These are phyloP conservation scores for Sorex fumeus DNA, from an alignment of 2,113 vertebrate species.

Conservation along the genomic window DNA sequence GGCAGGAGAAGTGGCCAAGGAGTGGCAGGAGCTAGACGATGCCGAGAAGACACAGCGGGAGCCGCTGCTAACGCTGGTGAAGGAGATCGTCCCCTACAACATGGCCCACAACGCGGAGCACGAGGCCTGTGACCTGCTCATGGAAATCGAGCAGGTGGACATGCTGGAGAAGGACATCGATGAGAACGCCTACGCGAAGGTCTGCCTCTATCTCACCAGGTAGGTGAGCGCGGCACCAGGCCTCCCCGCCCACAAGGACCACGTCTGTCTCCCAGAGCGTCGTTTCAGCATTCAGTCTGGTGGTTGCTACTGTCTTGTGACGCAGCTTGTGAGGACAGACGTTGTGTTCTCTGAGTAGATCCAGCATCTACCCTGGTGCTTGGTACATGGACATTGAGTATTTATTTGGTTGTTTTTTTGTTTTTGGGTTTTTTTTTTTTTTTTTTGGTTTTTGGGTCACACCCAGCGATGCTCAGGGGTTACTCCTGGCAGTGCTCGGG, in stretches of 20 bases:
- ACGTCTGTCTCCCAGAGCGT: neutral
- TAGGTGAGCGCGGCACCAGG: conserved; percentile 76
- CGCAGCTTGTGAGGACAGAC: conserved; percentile 16
- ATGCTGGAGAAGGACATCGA: conserved; percentile 98
- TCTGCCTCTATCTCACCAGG: conserved; percentile 99
- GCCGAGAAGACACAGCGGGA: conserved; percentile 96
- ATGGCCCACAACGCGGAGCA: conserved; percentile 99
- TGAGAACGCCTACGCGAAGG: conserved; percentile 97
- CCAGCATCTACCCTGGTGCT: neutral
- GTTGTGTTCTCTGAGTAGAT: neutral
- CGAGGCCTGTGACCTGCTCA: conserved; percentile 98
- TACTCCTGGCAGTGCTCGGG: no score
- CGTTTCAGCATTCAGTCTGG: neutral
- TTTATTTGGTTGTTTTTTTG: neutral
- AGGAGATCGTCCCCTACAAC: conserved; percentile 98
- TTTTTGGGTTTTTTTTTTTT: no score
- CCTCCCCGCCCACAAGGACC: neutral
- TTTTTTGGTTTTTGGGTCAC: no score
- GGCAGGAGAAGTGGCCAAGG: conserved; percentile 98
- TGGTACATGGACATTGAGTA: neutral
- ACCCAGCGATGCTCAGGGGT: no score
- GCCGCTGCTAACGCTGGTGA: conserved; percentile 95
- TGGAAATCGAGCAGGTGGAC: conserved; percentile 98
- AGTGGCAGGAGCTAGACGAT: conserved; percentile 99
- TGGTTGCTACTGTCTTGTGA: conserved; percentile 20